Evolutionary conservation across 2,888 invertebrate species (phyloP), one percentile per base, ranked within the genome.

Genomic region (Cacoxenus indagator): DNA sequence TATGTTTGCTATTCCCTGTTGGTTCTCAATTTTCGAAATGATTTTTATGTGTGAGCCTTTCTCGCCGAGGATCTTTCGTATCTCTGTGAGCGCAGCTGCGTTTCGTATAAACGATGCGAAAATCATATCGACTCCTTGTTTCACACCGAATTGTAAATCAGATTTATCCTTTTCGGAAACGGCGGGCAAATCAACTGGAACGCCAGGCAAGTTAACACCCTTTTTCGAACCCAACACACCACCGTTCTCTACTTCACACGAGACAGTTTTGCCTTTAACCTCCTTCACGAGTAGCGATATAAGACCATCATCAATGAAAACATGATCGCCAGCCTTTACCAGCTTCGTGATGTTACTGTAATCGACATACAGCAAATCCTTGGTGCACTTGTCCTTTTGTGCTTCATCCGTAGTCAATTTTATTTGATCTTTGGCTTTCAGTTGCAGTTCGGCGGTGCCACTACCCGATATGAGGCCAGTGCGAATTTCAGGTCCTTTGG

Each of bases 1-100:
- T 71, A 99, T 91, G 88, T 97, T 96, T 71, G 92, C 90, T 91
- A 97, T 93, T 46, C 98, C 99, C 89, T 98, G 97, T 85, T 98
- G 97, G 89, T 98, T 99, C 89, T 99, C 99, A 83, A 99, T 97
- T 90, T 99, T 99, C 71, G 99, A 95, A 84, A 99, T 97, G 82
- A 99, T 94, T 89, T 95, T 91, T 74, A 99, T 99, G 82, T 95
- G 92, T 87, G 93, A 94, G 26, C 97, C 98, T 84, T 94, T 91
- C 26, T 94, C 93, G 11, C 96, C 97, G 67, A 98, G 91, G 77
- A 97, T 92, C 55, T 89, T 87, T 67, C 97, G 92, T 81, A 99
- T 97, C 87, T 96, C 95, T 5, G 90, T 87, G 9, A 99, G 90
- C 8, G 96, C 97, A 0, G 91, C 91, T 0, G 94, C 97, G 87